Conservation (phyloP, 2,888 invertebrate genomes). For the Drosophila nr. fundita region DNA sequence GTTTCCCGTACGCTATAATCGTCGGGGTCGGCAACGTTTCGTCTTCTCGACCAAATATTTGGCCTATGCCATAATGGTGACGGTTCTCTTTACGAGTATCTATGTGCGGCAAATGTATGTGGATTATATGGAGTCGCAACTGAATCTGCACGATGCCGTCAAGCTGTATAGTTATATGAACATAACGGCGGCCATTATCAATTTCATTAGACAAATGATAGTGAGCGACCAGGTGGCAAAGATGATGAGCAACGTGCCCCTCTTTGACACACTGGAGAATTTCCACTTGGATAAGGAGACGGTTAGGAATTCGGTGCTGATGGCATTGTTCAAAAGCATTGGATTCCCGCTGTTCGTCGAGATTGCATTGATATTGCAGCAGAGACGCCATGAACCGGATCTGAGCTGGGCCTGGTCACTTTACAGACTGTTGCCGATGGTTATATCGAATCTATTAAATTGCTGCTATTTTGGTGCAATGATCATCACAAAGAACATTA, state of each 20-base stretch:
- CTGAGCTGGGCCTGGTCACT: constrained; percentile 61
- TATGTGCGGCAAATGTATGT: constrained; percentile 66
- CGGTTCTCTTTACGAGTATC: constrained; percentile 56
- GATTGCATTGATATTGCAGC: constrained; percentile 65
- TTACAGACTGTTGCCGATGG: constrained; percentile 75
- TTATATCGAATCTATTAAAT: constrained; percentile 77
- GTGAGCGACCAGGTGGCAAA: constrained; percentile 41
- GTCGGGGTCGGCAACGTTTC: constrained; percentile 49
- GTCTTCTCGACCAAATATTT: constrained; percentile 57
- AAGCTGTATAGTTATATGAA: constrained; percentile 80
- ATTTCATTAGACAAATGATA: constrained; percentile 62
- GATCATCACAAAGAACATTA: constrained; percentile 65
- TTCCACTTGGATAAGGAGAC: constrained; percentile 55
- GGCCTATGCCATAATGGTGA: constrained; percentile 60
- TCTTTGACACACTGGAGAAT: constrained; percentile 61
- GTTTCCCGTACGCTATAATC: constrained; percentile 57
- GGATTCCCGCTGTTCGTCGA: constrained; percentile 72
- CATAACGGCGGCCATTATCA: constrained; percentile 66
- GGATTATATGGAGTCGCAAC: constrained; percentile 60
- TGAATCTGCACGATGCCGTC: constrained; percentile 74
- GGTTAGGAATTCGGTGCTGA: constrained; percentile 39
- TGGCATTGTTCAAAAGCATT: constrained; percentile 64
- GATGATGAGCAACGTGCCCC: constrained; percentile 59
- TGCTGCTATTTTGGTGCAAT: constrained; percentile 77
- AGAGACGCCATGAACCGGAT: constrained; percentile 65